phyloP scores from a whole-genome alignment of 2,888 invertebrate genomes.

The Conomelus anceps region DNA sequence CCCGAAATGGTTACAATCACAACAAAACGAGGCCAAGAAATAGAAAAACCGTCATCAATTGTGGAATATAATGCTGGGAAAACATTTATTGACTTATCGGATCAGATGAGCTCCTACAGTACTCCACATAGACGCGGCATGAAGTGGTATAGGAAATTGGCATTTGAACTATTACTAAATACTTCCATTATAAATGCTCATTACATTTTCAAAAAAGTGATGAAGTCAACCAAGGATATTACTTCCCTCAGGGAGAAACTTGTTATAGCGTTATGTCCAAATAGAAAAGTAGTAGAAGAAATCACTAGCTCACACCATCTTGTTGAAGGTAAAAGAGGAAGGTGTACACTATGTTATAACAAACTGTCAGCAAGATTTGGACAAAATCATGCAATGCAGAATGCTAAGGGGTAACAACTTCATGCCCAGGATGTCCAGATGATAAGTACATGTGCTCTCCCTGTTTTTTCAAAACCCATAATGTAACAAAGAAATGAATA shows the following conservation, averaged over 20 bases:
- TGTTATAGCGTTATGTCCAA: background rate
- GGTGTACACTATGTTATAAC: background rate
- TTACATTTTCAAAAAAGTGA: background rate
- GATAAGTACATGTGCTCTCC: background rate
- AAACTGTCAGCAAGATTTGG: background rate
- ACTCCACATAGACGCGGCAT: background rate
- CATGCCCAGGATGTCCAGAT: background rate
- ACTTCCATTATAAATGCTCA: background rate
- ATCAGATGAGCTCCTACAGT: background rate
- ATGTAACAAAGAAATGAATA: no score
- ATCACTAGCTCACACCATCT: background rate
- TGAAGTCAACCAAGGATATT: background rate
- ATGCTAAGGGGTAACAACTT: background rate
- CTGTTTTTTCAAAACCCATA: background rate
- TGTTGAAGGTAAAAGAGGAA: background rate
- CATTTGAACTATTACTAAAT: conserved; percentile 1
- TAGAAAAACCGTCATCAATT: background rate
- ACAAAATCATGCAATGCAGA: background rate
- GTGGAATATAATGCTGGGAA: conserved; percentile 8
- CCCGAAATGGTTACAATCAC: background rate
- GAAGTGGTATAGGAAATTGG: no score
- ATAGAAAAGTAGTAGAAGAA: background rate
- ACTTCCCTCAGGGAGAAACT: background rate
- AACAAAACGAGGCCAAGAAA: background rate
- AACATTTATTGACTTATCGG: conserved; percentile 1